Evolutionary conservation across 2,888 invertebrate genomes (phyloP).

Genomic region (Drosophila meridiana): DNA sequence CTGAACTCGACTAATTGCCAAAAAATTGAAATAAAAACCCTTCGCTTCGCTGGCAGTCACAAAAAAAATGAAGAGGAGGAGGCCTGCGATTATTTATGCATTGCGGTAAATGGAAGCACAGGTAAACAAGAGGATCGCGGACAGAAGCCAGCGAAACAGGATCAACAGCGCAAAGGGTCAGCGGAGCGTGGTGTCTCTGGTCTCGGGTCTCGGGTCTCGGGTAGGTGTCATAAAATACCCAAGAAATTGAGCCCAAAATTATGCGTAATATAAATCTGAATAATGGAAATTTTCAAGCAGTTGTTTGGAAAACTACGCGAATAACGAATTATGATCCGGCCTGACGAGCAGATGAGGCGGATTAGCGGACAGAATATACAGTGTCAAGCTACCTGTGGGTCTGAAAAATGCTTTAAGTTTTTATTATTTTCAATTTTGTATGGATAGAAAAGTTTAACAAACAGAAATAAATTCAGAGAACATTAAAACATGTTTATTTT

Average conservation of each 20-base stretch:
- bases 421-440: background rate
- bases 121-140: constrained; percentile 38
- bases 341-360: constrained; percentile 17
- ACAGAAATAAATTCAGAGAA: background rate
- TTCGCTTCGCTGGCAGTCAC: constrained; percentile 23
- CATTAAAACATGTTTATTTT: background rate
- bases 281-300: constrained; percentile 41
- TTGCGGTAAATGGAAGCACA: constrained; percentile 48
- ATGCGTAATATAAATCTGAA: constrained; percentile 47
- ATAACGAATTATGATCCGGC: constrained; percentile 5
- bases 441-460: background rate
- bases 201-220: constrained; percentile 53
- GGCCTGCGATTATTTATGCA: constrained; percentile 50
- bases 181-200: constrained; percentile 41
- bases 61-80: constrained; percentile 2
- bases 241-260: constrained; percentile 49
- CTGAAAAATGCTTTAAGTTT: background rate
- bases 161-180: constrained; percentile 12
- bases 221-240: constrained; percentile 42
- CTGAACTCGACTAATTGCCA: constrained; percentile 69
- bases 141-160: constrained; percentile 19
- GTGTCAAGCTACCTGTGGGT: constrained; percentile 19
- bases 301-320: constrained; percentile 50
- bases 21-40: constrained; percentile 62
- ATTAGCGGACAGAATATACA: constrained; percentile 21